Evolutionary conservation across 2,888 invertebrate species (phyloP).

Genomic region (Apodemia mormo): DNA sequence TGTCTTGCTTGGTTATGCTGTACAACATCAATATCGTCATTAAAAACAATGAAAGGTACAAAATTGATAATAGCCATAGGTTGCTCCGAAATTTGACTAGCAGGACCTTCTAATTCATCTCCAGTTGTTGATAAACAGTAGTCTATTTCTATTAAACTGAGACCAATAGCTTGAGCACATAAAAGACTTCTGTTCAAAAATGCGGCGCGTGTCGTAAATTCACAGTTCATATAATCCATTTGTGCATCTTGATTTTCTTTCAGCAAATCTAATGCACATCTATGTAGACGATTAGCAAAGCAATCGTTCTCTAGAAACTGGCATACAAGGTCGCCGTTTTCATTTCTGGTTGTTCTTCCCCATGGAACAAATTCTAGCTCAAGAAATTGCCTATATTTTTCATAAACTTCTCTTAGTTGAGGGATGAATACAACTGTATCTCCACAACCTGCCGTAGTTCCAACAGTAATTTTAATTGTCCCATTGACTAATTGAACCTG

Average conservation of each 20-base stretch:
- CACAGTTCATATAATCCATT: constrained; percentile 65
- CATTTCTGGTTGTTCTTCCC: constrained; percentile 57
- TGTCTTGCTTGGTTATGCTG: constrained; percentile 45
- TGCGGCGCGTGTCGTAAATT: constrained; percentile 53
- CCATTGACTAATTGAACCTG: constrained; percentile 30
- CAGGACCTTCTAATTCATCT: constrained; percentile 52
- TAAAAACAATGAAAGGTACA: constrained; percentile 60
- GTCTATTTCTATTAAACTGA: constrained; percentile 48
- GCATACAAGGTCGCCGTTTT: constrained; percentile 52
- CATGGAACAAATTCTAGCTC: constrained; percentile 69
- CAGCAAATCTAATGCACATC: constrained; percentile 60
- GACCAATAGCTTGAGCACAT: constrained; percentile 7
- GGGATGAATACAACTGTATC: constrained; percentile 59
- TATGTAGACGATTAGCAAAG: constrained; percentile 67
- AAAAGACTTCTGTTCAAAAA: constrained; percentile 41
- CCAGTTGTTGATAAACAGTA: constrained; percentile 54
- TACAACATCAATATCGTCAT: constrained; percentile 45
- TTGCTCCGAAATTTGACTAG: constrained; percentile 47
- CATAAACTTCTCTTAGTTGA: constrained; percentile 53
- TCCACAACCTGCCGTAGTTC: constrained; percentile 60
- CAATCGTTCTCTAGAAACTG: constrained; percentile 60
- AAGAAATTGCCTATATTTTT: constrained; percentile 53
- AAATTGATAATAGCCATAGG: constrained; percentile 51
- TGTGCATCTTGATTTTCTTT: constrained; percentile 54
- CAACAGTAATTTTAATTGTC: constrained; percentile 58